phyloP scores from a whole-genome alignment of 2,888 invertebrate species.

The Acrobasis suavella region DNA sequence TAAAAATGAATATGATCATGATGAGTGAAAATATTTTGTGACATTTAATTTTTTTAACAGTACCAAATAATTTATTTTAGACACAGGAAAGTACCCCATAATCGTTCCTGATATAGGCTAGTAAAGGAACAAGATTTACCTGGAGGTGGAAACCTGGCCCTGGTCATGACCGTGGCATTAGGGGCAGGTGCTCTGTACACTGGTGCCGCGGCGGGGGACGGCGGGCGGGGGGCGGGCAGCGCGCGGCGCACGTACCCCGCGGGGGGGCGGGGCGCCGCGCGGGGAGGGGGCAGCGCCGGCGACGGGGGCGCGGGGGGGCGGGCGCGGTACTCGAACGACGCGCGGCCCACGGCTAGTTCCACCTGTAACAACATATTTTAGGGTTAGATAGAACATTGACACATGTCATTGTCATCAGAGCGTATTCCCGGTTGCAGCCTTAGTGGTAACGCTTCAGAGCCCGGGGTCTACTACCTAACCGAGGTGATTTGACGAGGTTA shows the following conservation, averaged over 20 bases:
- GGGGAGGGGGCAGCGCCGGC: conserved; percentile 37
- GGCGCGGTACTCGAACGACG: conserved; percentile 65
- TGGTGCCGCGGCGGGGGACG: conserved; percentile 34
- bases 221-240: conserved; percentile 37
- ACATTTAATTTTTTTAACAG: too few species aligned
- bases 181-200: conserved; percentile 32
- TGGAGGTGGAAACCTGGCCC: conserved; percentile 11
- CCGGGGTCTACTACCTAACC: too few species aligned
- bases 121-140: conserved; percentile 4
- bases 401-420: too few species aligned
- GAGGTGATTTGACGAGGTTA: too few species aligned
- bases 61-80: too few species aligned
- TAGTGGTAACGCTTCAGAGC: too few species aligned
- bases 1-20: too few species aligned
- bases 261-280: conserved; percentile 34
- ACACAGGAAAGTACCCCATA: too few species aligned
- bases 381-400: too few species aligned
- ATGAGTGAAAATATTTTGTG: too few species aligned
- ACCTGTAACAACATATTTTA: conserved; percentile 45
- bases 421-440: too few species aligned
- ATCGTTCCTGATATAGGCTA: too few species aligned
- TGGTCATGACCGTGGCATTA: conserved; percentile 23
- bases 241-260: conserved; percentile 38
- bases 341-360: conserved; percentile 68
- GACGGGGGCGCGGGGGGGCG: conserved; percentile 36